phyloP scores from a whole-genome alignment of 1,140 invertebrate species.

The Cyphomyrmex costatus region DNA sequence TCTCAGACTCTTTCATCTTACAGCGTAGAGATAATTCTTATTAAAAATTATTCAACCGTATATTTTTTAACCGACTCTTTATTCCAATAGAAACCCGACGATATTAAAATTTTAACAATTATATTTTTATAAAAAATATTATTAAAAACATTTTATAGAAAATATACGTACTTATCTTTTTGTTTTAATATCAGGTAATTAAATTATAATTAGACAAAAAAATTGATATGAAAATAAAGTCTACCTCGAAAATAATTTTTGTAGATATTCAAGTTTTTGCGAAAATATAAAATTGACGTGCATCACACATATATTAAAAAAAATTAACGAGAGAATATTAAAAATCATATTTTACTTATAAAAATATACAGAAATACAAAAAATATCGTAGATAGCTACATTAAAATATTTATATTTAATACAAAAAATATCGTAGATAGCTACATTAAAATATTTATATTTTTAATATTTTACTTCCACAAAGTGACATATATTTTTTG shows the following conservation, averaged over 20 bases:
- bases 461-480: neutral
- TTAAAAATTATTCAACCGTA: neutral
- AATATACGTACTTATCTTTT: neutral
- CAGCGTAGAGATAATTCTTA: neutral
- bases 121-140: neutral
- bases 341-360: neutral
- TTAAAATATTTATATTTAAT: neutral
- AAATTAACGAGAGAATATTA: neutral
- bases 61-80: neutral
- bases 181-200: neutral
- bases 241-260: neutral
- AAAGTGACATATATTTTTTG: neutral
- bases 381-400: neutral
- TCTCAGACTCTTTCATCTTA: slow-evolving; percentile 22
- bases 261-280: neutral
- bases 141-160: too few species aligned
- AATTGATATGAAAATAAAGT: neutral
- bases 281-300: neutral
- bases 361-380: neutral
- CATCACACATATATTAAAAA: neutral
- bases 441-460: neutral
- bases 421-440: neutral
- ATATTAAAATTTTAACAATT: neutral
- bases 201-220: neutral
- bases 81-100: neutral